phyloP scores from a whole-genome alignment of 2,113 vertebrate species.

The Etia nguti region DNA sequence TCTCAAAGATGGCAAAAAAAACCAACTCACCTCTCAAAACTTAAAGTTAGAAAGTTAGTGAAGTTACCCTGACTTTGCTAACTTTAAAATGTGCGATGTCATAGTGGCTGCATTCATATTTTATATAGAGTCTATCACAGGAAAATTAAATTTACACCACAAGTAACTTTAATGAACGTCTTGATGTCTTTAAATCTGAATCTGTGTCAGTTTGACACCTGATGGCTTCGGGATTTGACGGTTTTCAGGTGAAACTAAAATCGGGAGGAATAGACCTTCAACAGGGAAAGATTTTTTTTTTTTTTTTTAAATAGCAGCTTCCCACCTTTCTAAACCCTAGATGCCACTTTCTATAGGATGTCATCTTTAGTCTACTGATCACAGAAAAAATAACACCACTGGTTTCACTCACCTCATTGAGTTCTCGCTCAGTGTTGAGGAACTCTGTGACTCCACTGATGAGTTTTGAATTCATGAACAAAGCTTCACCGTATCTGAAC shows the following conservation, averaged over 20 bases:
- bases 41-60: background rate
- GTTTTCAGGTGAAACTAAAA: background rate
- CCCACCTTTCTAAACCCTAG: background rate
- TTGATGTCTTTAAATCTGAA: background rate
- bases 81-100: background rate
- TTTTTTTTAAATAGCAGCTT: background rate
- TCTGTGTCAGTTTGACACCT: background rate
- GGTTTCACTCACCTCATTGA: slow-evolving; percentile 81
- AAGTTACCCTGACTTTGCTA: background rate
- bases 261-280: background rate
- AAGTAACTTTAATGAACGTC: background rate
- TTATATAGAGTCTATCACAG: background rate
- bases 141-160: background rate
- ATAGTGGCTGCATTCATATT: background rate
- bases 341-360: background rate
- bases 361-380: no score
- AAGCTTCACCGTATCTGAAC: slow-evolving; percentile 90
- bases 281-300: background rate
- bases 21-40: background rate
- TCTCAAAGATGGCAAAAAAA: background rate
- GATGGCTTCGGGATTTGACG: background rate
- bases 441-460: slow-evolving; percentile 97
- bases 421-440: slow-evolving; percentile 89
- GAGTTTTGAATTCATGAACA: slow-evolving; percentile 98
- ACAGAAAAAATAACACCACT: background rate